Evolutionary conservation across 1,140 invertebrate genomes (phyloP).

Genomic region (Scylla paramamosain): DNA sequence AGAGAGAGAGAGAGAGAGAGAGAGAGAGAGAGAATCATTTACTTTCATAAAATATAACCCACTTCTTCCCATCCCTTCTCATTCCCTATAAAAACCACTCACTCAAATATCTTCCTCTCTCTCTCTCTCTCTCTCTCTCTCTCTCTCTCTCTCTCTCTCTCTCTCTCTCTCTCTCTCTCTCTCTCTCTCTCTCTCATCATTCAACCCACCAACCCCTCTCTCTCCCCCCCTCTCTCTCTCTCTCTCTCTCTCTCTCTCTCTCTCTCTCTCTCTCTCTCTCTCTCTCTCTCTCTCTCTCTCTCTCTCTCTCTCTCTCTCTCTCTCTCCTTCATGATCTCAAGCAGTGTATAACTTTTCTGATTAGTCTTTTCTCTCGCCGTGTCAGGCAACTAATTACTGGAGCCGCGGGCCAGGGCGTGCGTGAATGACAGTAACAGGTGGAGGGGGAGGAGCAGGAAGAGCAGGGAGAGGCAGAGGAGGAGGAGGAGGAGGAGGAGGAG

Average conservation of each 20-base stretch:
- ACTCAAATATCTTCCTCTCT: too few relatives aligned
- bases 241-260: neutral
- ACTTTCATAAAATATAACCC: neutral
- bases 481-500: too few relatives aligned
- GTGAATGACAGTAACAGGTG: neutral
- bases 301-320: neutral
- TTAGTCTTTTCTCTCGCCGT: conserved; percentile 1
- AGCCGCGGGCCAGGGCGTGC: neutral
- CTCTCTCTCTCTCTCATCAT: too few relatives aligned
- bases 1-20: neutral
- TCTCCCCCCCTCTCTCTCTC: neutral
- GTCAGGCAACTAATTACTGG: neutral
- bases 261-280: neutral
- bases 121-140: too few relatives aligned
- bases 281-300: neutral
- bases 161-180: too few relatives aligned
- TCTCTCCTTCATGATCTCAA: neutral
- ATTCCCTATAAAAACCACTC: too few relatives aligned
- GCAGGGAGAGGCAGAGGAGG: neutral
- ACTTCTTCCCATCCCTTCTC: too few relatives aligned
- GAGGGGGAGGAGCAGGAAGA: neutral
- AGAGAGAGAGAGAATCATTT: neutral
- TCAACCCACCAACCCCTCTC: too few relatives aligned
- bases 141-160: too few relatives aligned
- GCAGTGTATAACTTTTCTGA: neutral